phyloP scores from a whole-genome alignment of 2,797 vertebrate genomes.

The Coregonus sp. region DNA sequence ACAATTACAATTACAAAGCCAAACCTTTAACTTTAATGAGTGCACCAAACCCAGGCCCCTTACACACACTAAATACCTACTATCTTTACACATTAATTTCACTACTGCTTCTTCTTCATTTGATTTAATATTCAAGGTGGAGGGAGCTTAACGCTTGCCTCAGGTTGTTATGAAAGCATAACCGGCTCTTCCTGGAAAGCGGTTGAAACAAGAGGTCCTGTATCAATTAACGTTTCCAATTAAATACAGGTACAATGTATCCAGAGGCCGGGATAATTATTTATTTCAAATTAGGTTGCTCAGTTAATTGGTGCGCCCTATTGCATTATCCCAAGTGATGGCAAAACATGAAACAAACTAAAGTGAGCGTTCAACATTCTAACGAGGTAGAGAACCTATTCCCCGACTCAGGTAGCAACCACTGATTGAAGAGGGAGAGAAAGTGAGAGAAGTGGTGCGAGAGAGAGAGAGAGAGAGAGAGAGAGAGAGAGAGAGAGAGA shows the following conservation, averaged over 20 bases:
- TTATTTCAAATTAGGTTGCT: constrained; percentile 29
- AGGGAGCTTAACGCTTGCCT: constrained; percentile 10
- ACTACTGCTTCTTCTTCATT: constrained; percentile 13
- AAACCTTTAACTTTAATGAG: neutral
- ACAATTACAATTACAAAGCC: neutral
- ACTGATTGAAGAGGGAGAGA: constrained; percentile 1
- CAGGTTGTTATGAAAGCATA: constrained; percentile 22
- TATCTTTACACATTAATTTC: constrained; percentile 18
- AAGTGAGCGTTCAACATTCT: neutral
- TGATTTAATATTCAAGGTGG: constrained; percentile 23
- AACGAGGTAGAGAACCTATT: constrained; percentile 4
- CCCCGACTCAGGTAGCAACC: neutral
- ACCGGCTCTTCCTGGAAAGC: constrained; percentile 13
- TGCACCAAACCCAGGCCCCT: neutral
- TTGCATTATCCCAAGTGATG: constrained; percentile 26
- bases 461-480: neutral
- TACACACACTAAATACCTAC: neutral
- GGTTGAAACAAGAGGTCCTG: constrained; percentile 19
- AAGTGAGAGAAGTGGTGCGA: neutral
- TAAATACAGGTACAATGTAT: constrained; percentile 36
- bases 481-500: neutral
- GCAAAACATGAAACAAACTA: constrained; percentile 22
- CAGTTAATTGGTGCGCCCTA: constrained; percentile 27
- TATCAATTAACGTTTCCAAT: constrained; percentile 49
- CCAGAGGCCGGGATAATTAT: constrained; percentile 7